Base-by-base conservation (phyloP, 2,113 vertebrate species). In the Panthera uncia region DNA sequence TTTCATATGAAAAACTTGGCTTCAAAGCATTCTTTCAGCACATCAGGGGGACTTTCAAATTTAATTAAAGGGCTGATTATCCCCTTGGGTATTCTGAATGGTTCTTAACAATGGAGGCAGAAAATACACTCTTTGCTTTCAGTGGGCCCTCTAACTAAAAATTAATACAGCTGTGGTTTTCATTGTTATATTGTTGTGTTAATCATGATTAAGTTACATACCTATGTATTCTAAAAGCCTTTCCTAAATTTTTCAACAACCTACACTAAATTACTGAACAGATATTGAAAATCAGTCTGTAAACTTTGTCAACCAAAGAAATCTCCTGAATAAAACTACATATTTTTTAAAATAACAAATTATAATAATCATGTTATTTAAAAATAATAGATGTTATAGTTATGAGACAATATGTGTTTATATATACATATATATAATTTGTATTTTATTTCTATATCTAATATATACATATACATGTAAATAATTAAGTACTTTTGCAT, bases 111-210 rank as follows among this genome's bases (percentile, higher is more conserved):
- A 86, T 41, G 7, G 11, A 79, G 33, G 13, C 13, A 52, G 33
- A 78, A 86, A 86, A 94, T 13, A 97, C 1, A 69, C 29, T 68
- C 9, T 85, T 89, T 71, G 18, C 14, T 66, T 95, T 82, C 45
- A 79, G 19, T 50, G 23, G 19, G 14, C 3, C 36, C 38, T 79
- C 31, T 61, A 88, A 74, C 19, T 48, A 63, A 82, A 85, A 76
- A 48, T 88, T 55, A 69, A 80, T 88, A 84, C 12, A 91, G 29
- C 16, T 96, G 27, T 94, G 57, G 25, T 95, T 84, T 95, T 91
- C 31, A 33, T 61, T 57, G 66, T 57, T 71, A 18, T 19, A 55
- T 61, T 57, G 23, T 87, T 48, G 12, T 69, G 71, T 36, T 91
- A 12, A 65, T 89, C 80, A 69, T 55, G 95, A 85, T 81, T 95